Evolutionary conservation across 2,888 invertebrate genomes (phyloP), one percentile per base, ranked within the genome.

Genomic region (Stegana nigrithorax): DNA sequence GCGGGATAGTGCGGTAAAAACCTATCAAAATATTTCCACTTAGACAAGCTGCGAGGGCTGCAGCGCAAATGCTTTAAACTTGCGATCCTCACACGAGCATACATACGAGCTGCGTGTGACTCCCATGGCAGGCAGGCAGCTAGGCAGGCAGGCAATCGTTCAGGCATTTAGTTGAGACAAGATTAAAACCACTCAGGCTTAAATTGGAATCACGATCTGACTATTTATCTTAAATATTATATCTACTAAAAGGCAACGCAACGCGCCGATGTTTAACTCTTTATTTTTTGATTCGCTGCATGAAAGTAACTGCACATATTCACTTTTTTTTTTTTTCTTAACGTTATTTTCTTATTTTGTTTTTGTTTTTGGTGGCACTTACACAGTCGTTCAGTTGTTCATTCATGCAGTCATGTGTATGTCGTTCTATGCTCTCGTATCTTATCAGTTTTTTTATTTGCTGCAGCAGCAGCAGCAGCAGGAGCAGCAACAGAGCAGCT

Each of bases 161-260:
- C 14, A 39, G 17, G 14, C 39, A 14, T 14, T 29, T 32, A 17
- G 21, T 44, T 27, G 60, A 60, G 60, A 32, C 57, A 64, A 68
- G 71, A 71, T 69, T 72, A 71, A 72, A 71, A 66, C 62, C 66
- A 70, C 68, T 73, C 72, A 73, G 72, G 73, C 69, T 68, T 72
- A 73, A 71, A 73, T 70, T 73, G 72, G 70, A 73, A 73, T 73
- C 73, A 73, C 73, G 73, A 73, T 72, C 67, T 72, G 67, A 67
- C 70, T 68, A 73, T 73, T 71, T 73, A 73, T 73, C 73, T 73
- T 60, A 67, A 71, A 73, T 72, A 69, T 73, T 68, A 72, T 63
- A 72, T 70, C 72, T 71, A 68, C 53, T 55, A 36, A 55, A 55
- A 55, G 70, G 65, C 68, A 42, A 23, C 17, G 57, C 50, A 32